Conservation (phyloP, 2,113 vertebrate species). For the Podarcis muralis region DNA sequence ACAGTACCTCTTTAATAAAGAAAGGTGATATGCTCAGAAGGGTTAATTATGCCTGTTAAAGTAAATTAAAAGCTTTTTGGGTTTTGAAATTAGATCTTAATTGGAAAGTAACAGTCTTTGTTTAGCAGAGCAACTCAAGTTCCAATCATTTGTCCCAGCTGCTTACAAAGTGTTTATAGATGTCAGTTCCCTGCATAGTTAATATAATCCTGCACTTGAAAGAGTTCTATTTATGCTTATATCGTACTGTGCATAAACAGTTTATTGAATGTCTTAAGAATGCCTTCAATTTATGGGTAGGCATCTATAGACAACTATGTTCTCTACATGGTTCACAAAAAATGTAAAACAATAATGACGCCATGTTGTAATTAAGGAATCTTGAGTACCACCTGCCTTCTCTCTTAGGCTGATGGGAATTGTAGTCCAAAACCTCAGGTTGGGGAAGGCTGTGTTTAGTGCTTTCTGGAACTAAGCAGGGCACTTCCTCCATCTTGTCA, state of each 20-base stretch:
- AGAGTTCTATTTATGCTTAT: not conserved
- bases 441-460: too few relatives aligned
- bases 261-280: not conserved
- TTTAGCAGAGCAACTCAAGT: not conserved
- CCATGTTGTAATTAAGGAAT: too few relatives aligned
- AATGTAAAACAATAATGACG: too few relatives aligned
- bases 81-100: slow-evolving; percentile 6
- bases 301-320: too few relatives aligned
- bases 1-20: not conserved
- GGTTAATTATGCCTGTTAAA: not conserved
- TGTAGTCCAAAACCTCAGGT: too few relatives aligned
- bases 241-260: too few relatives aligned
- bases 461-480: too few relatives aligned
- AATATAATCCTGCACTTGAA: not conserved
- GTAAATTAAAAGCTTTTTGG: not conserved
- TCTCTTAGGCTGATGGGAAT: too few relatives aligned
- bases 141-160: not conserved
- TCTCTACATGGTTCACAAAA: too few relatives aligned
- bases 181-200: not conserved
- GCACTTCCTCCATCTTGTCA: too few relatives aligned
- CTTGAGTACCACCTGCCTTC: too few relatives aligned
- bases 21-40: not conserved
- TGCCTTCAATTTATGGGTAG: not conserved
- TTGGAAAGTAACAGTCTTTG: not conserved
- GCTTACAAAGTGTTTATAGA: not conserved